Evolutionary conservation across 1,140 invertebrate species (phyloP).

Genomic region (Meloidogyne exigua): DNA sequence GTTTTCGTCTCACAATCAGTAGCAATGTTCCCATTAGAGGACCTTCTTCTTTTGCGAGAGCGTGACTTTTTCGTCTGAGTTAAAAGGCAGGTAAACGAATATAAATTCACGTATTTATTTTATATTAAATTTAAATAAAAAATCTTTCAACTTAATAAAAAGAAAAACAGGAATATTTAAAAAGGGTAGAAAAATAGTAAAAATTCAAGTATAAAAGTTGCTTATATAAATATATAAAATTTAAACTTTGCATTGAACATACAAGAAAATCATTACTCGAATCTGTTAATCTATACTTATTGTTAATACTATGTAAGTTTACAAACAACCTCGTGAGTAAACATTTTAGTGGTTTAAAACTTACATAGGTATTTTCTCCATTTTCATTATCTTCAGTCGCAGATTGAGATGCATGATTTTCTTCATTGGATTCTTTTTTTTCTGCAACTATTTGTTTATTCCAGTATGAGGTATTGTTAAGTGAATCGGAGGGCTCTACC

Average conservation of each 20-base stretch:
- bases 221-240: no score
- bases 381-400: background rate
- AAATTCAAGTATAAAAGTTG: no score
- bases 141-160: background rate
- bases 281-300: no score
- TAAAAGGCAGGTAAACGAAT: background rate
- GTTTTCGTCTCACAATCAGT: constrained; percentile 9
- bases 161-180: background rate
- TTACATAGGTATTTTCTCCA: background rate
- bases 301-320: no score
- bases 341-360: background rate
- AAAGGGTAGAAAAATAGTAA: background rate
- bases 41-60: constrained; percentile 7
- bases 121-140: background rate
- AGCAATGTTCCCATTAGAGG: background rate
- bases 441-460: background rate
- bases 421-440: background rate
- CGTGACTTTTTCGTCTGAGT: background rate
- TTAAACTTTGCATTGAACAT: no score
- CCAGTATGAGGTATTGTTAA: background rate
- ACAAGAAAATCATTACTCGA: no score
- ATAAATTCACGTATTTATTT: background rate
- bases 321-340: background rate
- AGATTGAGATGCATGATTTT: background rate
- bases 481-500: background rate